Evolutionary conservation across 2,113 vertebrate genomes (phyloP).

Genomic region (Orientallactaga bullata): DNA sequence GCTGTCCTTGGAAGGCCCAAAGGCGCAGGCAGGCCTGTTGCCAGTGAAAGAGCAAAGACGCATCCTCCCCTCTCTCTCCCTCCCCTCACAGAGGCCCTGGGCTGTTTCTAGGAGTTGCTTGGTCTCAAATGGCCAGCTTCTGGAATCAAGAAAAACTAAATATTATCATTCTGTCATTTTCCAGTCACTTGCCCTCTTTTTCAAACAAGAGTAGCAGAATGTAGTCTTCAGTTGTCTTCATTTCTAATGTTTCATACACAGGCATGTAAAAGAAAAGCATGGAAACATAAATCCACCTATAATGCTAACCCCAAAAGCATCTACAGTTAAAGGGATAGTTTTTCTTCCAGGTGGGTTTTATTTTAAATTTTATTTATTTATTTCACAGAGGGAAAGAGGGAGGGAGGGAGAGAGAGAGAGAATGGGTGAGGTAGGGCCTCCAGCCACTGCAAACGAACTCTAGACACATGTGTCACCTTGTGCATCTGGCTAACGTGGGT

Average conservation of each 20-base stretch:
- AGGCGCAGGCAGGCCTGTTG: background rate
- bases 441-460: no score
- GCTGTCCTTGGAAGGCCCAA: background rate
- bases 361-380: no score
- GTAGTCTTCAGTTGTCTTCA: background rate
- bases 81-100: background rate
- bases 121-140: background rate
- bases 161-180: background rate
- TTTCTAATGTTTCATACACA: background rate
- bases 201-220: background rate
- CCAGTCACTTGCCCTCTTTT: background rate
- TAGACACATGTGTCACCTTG: no score
- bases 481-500: no score
- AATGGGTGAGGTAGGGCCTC: no score
- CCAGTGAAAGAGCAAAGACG: background rate
- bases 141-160: background rate
- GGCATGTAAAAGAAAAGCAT: background rate
- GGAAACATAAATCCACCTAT: background rate
- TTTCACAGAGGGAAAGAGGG: no score
- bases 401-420: no score
- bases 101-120: background rate
- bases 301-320: background rate
- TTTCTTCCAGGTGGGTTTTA: no score
- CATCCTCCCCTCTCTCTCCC: background rate
- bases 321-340: background rate